Conservation (phyloP, 2,113 vertebrate genomes). For the Todiramphus chloris region DNA sequence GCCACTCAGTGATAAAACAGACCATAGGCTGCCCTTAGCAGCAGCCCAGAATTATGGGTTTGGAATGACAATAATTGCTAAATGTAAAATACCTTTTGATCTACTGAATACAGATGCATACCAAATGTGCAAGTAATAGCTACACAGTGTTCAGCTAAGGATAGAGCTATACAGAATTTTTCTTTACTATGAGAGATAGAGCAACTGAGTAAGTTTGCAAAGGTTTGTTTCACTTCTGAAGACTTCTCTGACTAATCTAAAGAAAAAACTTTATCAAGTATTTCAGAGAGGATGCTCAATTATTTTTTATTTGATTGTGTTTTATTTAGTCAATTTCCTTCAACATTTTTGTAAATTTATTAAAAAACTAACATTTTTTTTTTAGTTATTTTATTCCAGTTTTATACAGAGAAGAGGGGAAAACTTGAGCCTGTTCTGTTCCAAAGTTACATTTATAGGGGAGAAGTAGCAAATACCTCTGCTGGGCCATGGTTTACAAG, state of each 20-base stretch:
- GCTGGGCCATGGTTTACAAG: not conserved
- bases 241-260: not conserved
- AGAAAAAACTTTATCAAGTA: not conserved
- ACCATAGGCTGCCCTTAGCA: not conserved
- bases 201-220: not conserved
- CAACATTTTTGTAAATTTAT: not conserved
- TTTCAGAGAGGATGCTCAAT: not conserved
- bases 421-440: not conserved
- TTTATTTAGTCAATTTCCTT: not conserved
- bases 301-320: not conserved
- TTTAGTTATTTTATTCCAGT: not conserved
- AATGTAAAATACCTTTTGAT: not conserved
- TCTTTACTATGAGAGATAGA: not conserved
- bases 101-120: not conserved
- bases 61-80: not conserved
- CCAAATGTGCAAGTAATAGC: not conserved
- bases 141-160: not conserved
- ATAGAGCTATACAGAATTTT: not conserved
- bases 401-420: not conserved
- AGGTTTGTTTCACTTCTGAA: not conserved
- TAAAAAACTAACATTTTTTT: rapidly evolving
- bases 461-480: not conserved
- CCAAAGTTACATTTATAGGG: not conserved
- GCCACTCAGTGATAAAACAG: not conserved
- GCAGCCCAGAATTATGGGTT: rapidly evolving